Conservation (phyloP, 2,888 invertebrate species). For the Corythucha ciliata region DNA sequence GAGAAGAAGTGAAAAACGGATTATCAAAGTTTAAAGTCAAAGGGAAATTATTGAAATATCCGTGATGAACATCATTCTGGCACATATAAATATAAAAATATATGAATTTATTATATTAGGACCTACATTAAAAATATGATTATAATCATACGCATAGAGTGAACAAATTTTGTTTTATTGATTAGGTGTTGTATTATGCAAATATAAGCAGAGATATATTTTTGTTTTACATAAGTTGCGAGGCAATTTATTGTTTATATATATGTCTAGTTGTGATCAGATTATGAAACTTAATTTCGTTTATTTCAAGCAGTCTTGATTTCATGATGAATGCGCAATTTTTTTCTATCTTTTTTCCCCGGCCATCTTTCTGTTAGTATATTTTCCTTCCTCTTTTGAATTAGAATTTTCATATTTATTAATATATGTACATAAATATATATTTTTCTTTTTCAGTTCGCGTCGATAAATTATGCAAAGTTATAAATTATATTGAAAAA, state of each 20-base stretch:
- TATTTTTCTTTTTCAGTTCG: too few species aligned
- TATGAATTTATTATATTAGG: conserved; percentile 29
- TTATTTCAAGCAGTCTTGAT: conserved; percentile 24
- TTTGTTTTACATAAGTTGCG: conserved; percentile 31
- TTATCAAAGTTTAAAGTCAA: neutral
- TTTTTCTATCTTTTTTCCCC: conserved; percentile 22
- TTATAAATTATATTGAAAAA: too few species aligned
- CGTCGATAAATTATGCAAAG: too few species aligned
- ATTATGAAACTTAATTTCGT: conserved; percentile 21
- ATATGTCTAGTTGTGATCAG: conserved; percentile 31
- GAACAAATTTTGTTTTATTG: conserved; percentile 23
- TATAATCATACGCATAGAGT: conserved; percentile 29
- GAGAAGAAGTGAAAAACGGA: conserved; percentile 14
- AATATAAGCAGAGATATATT: conserved; percentile 31
- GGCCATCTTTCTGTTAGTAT: too few species aligned
- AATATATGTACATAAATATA: too few species aligned
- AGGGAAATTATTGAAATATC: neutral
- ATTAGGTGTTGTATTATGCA: conserved; percentile 31
- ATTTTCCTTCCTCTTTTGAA: too few species aligned
- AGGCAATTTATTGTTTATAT: conserved; percentile 28
- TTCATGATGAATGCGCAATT: conserved; percentile 23
- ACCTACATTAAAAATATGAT: conserved; percentile 29
- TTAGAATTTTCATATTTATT: too few species aligned
- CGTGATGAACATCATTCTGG: conserved; percentile 21
- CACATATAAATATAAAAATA: conserved; percentile 25